phyloP scores from a whole-genome alignment of 37 sponge, comb jelly and placozoan species.

The Beroe ovata region DNA sequence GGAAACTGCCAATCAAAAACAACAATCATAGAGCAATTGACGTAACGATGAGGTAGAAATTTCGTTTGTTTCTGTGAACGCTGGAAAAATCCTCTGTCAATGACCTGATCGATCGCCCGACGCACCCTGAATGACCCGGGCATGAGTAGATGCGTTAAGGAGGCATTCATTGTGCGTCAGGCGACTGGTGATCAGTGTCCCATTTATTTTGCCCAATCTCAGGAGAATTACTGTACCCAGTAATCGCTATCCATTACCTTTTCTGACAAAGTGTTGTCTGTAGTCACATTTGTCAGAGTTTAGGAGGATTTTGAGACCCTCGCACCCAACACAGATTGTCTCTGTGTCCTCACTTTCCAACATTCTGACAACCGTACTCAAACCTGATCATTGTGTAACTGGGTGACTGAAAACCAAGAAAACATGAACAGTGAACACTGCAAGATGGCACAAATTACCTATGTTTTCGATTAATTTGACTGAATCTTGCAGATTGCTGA shows the following conservation, averaged over 20 bases:
- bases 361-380: slow-evolving; percentile 49
- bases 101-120: too few relatives aligned
- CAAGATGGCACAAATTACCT: background rate
- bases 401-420: background rate
- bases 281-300: slow-evolving; percentile 34
- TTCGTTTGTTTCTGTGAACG: too few relatives aligned
- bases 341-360: slow-evolving; percentile 35
- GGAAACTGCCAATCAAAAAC: too few relatives aligned
- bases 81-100: too few relatives aligned
- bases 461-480: slow-evolving; percentile 64
- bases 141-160: too few relatives aligned
- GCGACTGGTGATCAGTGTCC: background rate
- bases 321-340: slow-evolving; percentile 11
- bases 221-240: background rate
- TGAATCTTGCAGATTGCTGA: slow-evolving; percentile 40
- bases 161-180: background rate
- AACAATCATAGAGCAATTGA: too few relatives aligned
- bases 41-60: too few relatives aligned
- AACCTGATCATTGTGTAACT: background rate
- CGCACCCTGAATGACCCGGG: too few relatives aligned
- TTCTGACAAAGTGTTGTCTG: slow-evolving; percentile 8
- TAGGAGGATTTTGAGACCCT: slow-evolving; percentile 26
- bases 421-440: background rate
- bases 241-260: too few relatives aligned
- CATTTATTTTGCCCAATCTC: too few relatives aligned